Percentiles rank a stretch among this genome's conserved stretches.
phyloP scores from a whole-genome alignment of 2,888 invertebrate genomes.

The Ectropis crepuscularia region DNA sequence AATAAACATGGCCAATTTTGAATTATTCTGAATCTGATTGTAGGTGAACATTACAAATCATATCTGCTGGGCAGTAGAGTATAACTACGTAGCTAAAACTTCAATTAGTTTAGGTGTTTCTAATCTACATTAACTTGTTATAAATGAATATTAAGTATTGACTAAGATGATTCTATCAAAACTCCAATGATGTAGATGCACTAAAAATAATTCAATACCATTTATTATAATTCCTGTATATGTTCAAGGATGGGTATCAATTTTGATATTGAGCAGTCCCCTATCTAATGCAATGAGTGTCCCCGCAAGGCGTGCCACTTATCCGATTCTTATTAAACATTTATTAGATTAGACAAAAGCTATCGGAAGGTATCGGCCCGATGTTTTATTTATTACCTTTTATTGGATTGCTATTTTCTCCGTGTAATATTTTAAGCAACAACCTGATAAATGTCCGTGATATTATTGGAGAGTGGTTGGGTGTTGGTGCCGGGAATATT shows the following conservation, averaged over 20 bases:
- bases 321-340: constrained; percentile 83
- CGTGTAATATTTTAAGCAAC: constrained; percentile 51
- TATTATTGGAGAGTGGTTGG: constrained; percentile 44
- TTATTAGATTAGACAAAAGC: constrained; percentile 82
- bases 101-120: too few species aligned
- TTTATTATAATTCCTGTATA: constrained; percentile 6
- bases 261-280: constrained; percentile 74
- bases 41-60: too few species aligned
- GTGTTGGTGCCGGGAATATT: constrained; percentile 25
- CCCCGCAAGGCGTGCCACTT: constrained; percentile 66
- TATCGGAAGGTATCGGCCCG: constrained; percentile 69
- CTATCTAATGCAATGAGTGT: constrained; percentile 72
- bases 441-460: constrained; percentile 50
- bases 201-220: background rate
- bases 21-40: too few species aligned
- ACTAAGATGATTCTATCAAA: background rate
- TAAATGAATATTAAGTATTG: background rate
- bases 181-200: background rate
- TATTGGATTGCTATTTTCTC: constrained; percentile 74
- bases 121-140: background rate
- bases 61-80: too few species aligned
- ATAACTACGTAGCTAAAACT: too few species aligned
- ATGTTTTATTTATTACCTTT: constrained; percentile 82
- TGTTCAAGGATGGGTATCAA: constrained; percentile 57
- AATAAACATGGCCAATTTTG: too few species aligned